Evolutionary conservation across 1,140 invertebrate genomes (phyloP).

Genomic region (Anastatus disparis): DNA sequence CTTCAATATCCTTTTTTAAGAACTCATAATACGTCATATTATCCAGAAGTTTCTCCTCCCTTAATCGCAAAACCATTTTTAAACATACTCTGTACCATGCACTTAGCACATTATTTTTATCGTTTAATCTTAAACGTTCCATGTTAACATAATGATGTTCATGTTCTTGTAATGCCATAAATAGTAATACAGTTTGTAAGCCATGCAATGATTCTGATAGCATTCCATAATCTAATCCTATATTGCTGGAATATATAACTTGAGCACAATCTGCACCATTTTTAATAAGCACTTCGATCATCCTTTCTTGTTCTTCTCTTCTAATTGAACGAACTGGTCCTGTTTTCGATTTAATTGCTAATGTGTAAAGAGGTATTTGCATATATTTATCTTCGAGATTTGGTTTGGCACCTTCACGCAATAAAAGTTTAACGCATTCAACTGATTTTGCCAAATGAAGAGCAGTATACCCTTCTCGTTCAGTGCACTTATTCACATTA

Average conservation of each 20-base stretch:
- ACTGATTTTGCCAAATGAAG: conserved; percentile 2
- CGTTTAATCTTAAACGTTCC: not conserved
- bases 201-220: not conserved
- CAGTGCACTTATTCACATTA: not conserved
- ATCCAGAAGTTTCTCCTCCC: not conserved
- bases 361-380: not conserved
- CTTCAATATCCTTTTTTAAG: not conserved
- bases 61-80: not conserved
- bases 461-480: not conserved
- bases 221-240: not conserved
- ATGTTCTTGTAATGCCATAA: not conserved
- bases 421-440: not conserved
- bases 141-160: not conserved
- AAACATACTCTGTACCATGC: not conserved
- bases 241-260: not conserved
- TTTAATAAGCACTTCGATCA: not conserved
- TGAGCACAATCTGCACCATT: conserved; percentile 2
- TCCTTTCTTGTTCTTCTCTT: not conserved
- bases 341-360: not conserved
- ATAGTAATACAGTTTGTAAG: not conserved
- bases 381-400: not conserved
- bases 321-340: not conserved
- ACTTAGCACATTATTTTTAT: not conserved
- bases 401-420: not conserved
- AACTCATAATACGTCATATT: not conserved